Percentiles rank a stretch among this genome's conserved stretches.
These are phyloP conservation scores for Eunapius fragilis DNA, from an alignment of 37 sponge, comb jelly and placozoan species.

Conservation along the genomic window DNA sequence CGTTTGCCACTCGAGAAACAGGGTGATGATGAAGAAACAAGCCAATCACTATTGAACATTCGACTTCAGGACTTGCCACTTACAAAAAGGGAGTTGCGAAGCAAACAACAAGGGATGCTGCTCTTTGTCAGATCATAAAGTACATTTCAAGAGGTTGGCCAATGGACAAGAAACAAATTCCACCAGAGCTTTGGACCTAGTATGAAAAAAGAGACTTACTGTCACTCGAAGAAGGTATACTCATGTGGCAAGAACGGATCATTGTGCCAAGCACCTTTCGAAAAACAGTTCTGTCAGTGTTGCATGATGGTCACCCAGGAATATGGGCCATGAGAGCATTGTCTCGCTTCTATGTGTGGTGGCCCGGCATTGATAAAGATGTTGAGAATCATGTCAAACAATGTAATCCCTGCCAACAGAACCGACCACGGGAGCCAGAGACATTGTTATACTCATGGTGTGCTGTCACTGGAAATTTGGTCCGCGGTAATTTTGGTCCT, in stretches of 20 bases:
- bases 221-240: slow-evolving; percentile 4
- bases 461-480: no score
- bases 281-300: neutral
- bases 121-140: neutral
- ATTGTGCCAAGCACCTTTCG: neutral
- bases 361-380: slow-evolving; percentile 39
- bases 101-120: slow-evolving; percentile 11
- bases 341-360: slow-evolving; percentile 30
- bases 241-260: slow-evolving; percentile 14
- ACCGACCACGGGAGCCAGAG: neutral
- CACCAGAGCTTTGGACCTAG: neutral
- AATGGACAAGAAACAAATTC: no score
- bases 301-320: slow-evolving; percentile 43
- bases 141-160: neutral
- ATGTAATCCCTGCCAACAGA: neutral
- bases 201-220: neutral
- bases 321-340: slow-evolving; percentile 8
- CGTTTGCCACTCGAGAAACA: slow-evolving; percentile 1
- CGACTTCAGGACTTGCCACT: neutral
- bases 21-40: no score
- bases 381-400: neutral
- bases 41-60: neutral
- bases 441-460: slow-evolving; percentile 22
- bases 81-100: neutral
- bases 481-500: no score